phyloP scores from a whole-genome alignment of 1,140 invertebrate species.

The Colletes gigas region DNA sequence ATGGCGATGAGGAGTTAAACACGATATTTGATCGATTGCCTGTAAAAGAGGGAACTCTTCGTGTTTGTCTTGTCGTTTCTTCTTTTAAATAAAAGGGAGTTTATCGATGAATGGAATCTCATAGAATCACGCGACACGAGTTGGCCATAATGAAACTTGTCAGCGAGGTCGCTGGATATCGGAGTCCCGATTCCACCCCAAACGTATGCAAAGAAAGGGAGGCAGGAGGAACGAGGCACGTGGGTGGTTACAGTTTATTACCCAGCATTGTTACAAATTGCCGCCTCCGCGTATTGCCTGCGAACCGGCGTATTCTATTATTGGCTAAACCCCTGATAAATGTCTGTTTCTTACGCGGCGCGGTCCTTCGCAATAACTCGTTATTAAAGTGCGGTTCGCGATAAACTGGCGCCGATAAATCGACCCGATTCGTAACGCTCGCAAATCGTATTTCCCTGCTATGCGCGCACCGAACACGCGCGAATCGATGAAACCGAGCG shows the following conservation, averaged over 20 bases:
- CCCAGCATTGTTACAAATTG: slow-evolving; percentile 63
- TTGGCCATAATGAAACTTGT: too few relatives aligned
- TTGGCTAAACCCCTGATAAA: slow-evolving; percentile 72
- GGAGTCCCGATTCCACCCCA: not conserved
- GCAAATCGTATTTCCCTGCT: slow-evolving; percentile 69
- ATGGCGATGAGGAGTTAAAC: too few relatives aligned
- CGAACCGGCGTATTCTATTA: slow-evolving; percentile 65
- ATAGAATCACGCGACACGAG: too few relatives aligned
- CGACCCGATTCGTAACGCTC: slow-evolving; percentile 69
- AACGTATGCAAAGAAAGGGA: not conserved
- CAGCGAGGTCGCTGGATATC: not conserved
- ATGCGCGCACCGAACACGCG: not conserved
- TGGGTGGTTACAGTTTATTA: slow-evolving; percentile 46
- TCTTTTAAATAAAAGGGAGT: too few relatives aligned
- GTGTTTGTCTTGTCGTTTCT: too few relatives aligned
- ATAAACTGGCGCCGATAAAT: slow-evolving; percentile 75
- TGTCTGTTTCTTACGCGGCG: slow-evolving; percentile 48
- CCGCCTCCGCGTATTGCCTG: slow-evolving; percentile 51
- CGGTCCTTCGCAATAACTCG: slow-evolving; percentile 69
- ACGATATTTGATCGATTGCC: too few relatives aligned
- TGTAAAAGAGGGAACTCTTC: too few relatives aligned
- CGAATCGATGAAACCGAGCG: slow-evolving; percentile 12
- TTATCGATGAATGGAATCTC: too few relatives aligned
- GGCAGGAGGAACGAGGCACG: not conserved
- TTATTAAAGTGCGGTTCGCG: slow-evolving; percentile 69